A percentile compares a stretch with the other conserved stretches of the same genome.
These are phyloP conservation scores for Corapipo altera DNA, from an alignment of 2,113 vertebrate genomes.

Conservation along the genomic window DNA sequence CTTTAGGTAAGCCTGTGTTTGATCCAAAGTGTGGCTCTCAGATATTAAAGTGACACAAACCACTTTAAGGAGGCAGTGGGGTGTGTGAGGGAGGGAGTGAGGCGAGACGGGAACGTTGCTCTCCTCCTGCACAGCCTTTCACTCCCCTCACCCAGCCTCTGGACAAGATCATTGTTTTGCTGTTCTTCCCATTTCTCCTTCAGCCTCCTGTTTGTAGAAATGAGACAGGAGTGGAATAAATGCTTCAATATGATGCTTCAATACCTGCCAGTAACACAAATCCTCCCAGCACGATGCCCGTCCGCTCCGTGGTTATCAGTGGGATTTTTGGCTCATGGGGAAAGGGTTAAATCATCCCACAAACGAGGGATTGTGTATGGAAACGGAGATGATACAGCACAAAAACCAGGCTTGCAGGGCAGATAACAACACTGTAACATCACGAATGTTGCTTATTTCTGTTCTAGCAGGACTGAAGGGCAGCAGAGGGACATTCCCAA, in stretches of 20 bases:
- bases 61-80: background rate
- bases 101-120: background rate
- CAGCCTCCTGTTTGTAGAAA: background rate
- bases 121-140: background rate
- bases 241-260: background rate
- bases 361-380: fast-evolving
- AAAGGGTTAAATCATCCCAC: background rate
- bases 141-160: background rate
- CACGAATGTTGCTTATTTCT: fast-evolving
- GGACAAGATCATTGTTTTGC: background rate
- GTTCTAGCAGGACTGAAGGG: background rate
- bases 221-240: background rate
- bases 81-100: background rate
- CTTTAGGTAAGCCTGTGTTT: conserved; percentile 9
- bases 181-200: background rate
- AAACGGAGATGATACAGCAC: background rate
- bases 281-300: fast-evolving
- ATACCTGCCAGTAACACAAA: fast-evolving
- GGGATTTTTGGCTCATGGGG: fast-evolving
- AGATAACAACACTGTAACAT: fast-evolving
- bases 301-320: fast-evolving
- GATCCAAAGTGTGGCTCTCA: background rate
- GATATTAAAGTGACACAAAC: background rate
- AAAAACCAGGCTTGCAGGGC: background rate
- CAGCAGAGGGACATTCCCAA: background rate